Percentiles rank a stretch among this genome's conserved stretches.
These are phyloP conservation scores for Iphiclides podalirius DNA, from an alignment of 2,888 invertebrate genomes.

Conservation along the genomic window DNA sequence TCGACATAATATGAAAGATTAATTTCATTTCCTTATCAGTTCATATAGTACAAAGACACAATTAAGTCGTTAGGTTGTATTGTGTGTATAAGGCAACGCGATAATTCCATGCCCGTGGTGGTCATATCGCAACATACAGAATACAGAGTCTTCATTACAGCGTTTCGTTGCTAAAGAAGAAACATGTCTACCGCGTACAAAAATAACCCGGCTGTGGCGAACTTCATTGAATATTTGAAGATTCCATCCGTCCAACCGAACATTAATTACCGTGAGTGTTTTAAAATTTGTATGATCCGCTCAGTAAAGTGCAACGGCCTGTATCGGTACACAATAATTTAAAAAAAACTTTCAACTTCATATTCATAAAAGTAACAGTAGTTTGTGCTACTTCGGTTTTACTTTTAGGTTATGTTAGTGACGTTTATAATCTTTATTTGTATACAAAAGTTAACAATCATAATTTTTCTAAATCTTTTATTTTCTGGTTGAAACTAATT, in stretches of 20 bases:
- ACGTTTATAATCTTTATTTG: neutral
- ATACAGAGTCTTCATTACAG: conserved; percentile 8
- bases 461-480: too few relatives aligned
- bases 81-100: neutral
- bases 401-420: conserved; percentile 6
- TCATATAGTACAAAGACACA: conserved; percentile 8
- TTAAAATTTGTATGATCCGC: neutral
- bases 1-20: too few relatives aligned
- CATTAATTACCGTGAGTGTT: conserved; percentile 84
- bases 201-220: conserved; percentile 79
- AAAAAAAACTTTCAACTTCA: too few relatives aligned
- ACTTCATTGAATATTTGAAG: conserved; percentile 86
- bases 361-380: neutral
- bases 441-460: too few relatives aligned
- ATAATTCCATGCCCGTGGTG: conserved; percentile 1
- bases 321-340: neutral
- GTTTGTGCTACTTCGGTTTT: neutral
- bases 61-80: neutral
- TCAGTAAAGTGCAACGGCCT: neutral
- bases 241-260: conserved; percentile 89
- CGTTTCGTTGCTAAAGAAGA: conserved; percentile 16
- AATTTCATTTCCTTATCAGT: too few relatives aligned
- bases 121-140: neutral
- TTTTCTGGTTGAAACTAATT: too few relatives aligned
- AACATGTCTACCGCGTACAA: conserved; percentile 56